Evolutionary conservation across 1,140 invertebrate genomes (phyloP).

Genomic region (Zaprionus capensis): DNA sequence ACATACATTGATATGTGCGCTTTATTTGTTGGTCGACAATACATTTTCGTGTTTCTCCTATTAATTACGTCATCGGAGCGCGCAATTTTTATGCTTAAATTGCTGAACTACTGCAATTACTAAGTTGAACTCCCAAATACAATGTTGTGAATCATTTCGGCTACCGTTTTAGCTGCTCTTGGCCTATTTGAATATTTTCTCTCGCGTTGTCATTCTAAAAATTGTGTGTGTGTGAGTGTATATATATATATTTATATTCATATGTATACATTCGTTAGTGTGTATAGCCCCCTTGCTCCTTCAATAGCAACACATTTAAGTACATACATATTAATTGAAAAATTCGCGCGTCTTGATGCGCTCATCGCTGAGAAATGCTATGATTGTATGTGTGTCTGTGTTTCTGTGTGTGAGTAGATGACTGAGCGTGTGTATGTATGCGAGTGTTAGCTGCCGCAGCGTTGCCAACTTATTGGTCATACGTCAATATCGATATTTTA

Average conservation of each 20-base stretch:
- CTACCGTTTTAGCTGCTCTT: slow-evolving; percentile 60
- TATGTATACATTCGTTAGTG: not conserved
- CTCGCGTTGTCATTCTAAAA: slow-evolving; percentile 45
- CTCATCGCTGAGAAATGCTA: slow-evolving; percentile 75
- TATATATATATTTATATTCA: slow-evolving; percentile 23
- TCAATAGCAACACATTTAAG: slow-evolving; percentile 30
- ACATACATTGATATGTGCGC: slow-evolving; percentile 30
- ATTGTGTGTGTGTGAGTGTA: slow-evolving; percentile 1
- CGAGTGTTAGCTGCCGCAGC: slow-evolving; percentile 40
- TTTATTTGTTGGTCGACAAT: slow-evolving; percentile 57
- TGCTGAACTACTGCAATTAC: slow-evolving; percentile 55
- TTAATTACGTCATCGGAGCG: slow-evolving; percentile 76
- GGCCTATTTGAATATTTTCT: slow-evolving; percentile 53
- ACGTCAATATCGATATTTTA: slow-evolving; percentile 73
- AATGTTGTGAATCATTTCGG: slow-evolving; percentile 68
- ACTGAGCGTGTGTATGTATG: slow-evolving; percentile 28
- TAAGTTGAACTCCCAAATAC: slow-evolving; percentile 53
- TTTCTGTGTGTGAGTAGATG: slow-evolving; percentile 13
- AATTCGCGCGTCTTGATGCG: slow-evolving; percentile 79
- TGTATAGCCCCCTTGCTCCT: slow-evolving; percentile 10
- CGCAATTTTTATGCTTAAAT: slow-evolving; percentile 70
- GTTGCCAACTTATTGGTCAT: slow-evolving; percentile 78
- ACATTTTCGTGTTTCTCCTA: slow-evolving; percentile 66
- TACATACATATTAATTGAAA: slow-evolving; percentile 76
- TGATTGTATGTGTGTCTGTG: slow-evolving; percentile 32